Base-by-base conservation (phyloP, 2,797 vertebrate species). In the Lagorchestes hirsutus region DNA sequence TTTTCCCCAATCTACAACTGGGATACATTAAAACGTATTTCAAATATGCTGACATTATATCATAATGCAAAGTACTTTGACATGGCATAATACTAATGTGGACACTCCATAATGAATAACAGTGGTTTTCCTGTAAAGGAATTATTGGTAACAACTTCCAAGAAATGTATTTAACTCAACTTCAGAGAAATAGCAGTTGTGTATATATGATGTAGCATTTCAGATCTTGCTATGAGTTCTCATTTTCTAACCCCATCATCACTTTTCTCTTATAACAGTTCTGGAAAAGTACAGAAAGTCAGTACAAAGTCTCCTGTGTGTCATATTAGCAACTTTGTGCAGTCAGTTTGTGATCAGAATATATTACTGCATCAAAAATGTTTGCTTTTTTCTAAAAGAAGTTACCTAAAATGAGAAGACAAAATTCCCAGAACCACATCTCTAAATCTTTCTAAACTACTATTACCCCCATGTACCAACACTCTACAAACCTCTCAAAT, bases 311-410 rank as follows among this genome's bases (percentile, higher is more conserved):
- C 98, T 93, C 94, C 96, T 95, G 96, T 98, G 97, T 98, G 97
- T 97, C 95, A 96, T 97, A 95, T 95, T 97, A 96, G 96, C 93
- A 98, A 96, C 93, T 98, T 96, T 95, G 92, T 95, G 95, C 82
- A 96, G 93, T 98, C 97, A 97, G 95, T 98, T 97, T 98, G 97
- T 98, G 98, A 98, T 98, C 97, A 98, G 97, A 98, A 97, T 98
- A 96, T 97, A 97, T 97, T 97, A 97, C 92, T 96, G 50, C 98
- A 97, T 98, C 97, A 97, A 97, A 92, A 74, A 1, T 90, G 55
- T 98, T 98, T 98, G 96, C 96, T 97, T 98, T 98, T 98, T 98
- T 97, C 97, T 97, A 54, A 94, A 95, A 93, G 96, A 97, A 90
- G 96, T 97, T 96, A 91, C 54, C 96, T 96, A 91, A 54, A 95